Base-by-base conservation (phyloP, 2,888 invertebrate genomes). In the Sericinus montela region DNA sequence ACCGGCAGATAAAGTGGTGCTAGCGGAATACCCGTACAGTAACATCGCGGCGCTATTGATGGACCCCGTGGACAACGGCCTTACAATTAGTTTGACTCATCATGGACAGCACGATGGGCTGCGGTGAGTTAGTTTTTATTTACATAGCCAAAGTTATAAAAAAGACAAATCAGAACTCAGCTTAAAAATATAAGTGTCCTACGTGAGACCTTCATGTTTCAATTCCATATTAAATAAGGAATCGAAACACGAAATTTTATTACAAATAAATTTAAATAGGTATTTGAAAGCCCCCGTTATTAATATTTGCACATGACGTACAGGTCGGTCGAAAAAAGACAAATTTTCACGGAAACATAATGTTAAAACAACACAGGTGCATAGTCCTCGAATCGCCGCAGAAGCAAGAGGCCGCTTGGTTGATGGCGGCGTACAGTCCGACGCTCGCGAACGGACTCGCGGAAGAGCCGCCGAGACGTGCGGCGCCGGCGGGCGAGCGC, bases 351-450 rank as follows among this genome's bases (percentile, higher is more conserved):
- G n/a, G n/a, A n/a, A n/a, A n/a, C n/a, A n/a, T n/a, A n/a, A n/a
- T n/a, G n/a, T n/a, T n/a, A n/a, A n/a, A n/a, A n/a, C n/a, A n/a
- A n/a, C n/a, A n/a, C 67, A 95, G 96, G 66, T 97, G 97, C 80
- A 97, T 97, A 76, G 97, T 98, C 13, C 95, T 98, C 66, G 98
- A 98, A 77, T 97, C 97, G 0, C 80, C 92, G 0, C 95, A 96
- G 66, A 97, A 97, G 77, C 93, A 94, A 63, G 98, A 98, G 82
- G 96, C 98, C 40, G 98, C 97, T 0, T 95, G 96, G 66, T 84
- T 98, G 38, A 97, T 98, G 69, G 96, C 97, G 6, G 96, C 97
- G 32, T 98, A 98, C 76, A 97, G 94, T 64, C 97, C 97, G 0
- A 90, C 93, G 7, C 89, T 97, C 42, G 96, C 95, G 1, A 94